Base-by-base conservation (phyloP, 2,888 invertebrate genomes). In the Oithona nana region DNA sequence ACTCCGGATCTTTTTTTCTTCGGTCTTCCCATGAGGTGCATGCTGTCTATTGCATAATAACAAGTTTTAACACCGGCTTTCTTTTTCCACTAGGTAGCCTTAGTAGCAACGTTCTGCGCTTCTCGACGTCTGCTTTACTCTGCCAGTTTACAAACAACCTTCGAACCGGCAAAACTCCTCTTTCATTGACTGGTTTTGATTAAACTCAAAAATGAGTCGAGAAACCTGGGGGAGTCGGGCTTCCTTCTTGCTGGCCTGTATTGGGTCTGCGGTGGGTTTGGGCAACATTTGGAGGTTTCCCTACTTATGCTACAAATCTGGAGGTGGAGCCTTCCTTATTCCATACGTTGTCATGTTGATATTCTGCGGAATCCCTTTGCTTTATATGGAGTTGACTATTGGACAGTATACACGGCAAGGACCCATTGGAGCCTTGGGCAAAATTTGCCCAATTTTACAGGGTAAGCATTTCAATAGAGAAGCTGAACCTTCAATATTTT, bases 281-380 rank as follows among this genome's bases (percentile, higher is more conserved):
- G 88, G 88, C 68, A 89, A 88, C 71, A 84, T 89, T 66, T 89
- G 89, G 89, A 80, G 89, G 69, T 90, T 92, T 75, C 92, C 92
- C 39, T 92, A 90, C 75, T 80, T 90, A 69, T 73, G 71, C 52
- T 73, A 71, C 68, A 69, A 68, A 57, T 71, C 71, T 66, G 72
- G 72, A 24, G 72, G 72, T 29, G 92, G 92, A 71, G 90, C 90
- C 65, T 94, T 93, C 77, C 81, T 93, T 72, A 84, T 93, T 74
- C 93, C 93, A 68, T 94, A 93, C 76, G 86, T 90, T 75, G 82
- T 90, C 74, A 87, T 89, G 75, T 81, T 93, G 75, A 73, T 90
- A 69, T 79, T 90, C 68, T 90, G 92, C 73, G 90, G 92, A 65
- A 82, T 92, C 67, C 93, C 93, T 22, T 80, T 93, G 77, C 79